Evolutionary conservation across 2,797 vertebrate species (phyloP), one percentile per base, ranked within the genome.

Genomic region (Ctenochaetus hawaiiensis): DNA sequence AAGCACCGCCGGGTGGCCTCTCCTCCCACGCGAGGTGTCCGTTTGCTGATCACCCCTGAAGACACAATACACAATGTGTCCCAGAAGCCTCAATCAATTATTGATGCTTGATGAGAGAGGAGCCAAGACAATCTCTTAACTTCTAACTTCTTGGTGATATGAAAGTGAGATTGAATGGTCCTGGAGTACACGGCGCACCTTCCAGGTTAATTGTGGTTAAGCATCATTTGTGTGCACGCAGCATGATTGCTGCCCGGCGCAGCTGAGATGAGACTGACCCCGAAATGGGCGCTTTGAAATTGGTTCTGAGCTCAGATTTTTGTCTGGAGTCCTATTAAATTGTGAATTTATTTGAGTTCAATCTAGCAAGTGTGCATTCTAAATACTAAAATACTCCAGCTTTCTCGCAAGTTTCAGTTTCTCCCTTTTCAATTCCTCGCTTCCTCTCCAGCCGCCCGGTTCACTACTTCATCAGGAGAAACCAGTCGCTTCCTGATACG

Each of bases 131-230:
- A 88, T 92, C 86, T 93, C 81, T 76, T 77, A 91, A 93, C 92
- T 92, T 91, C 83, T 75, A 91, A 91, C 91, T 86, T 89, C 73
- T 83, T 81, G 88, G 85, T 61, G 83, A 90, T 91, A 83, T 86
- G 87, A 78, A 72, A 83, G 91, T 92, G 90, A 92, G 92, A 93
- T 94, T 92, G 91, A 94, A 92, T 84, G 82, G 86, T 81, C 72
- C 78, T 56, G 16, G 77, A 86, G 80, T 78, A 70, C 78, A 65
- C 41, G n/a, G 74, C 74, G 64, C 82, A 71, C 67, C 83, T 84
- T 65, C 51, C 83, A 72, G 93, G 93, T 94, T 94, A 93, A 94
- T 94, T 94, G 93, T 92, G 93, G 91, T 93, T 93, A 91, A 92
- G 85, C 83, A 83, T 91, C 72, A 82, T 92, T 92, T 92, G 93